Evolutionary conservation across 2,888 invertebrate genomes (phyloP), one percentile per base, ranked within the genome.

Genomic region (Marasmarcha lunaedactyla): DNA sequence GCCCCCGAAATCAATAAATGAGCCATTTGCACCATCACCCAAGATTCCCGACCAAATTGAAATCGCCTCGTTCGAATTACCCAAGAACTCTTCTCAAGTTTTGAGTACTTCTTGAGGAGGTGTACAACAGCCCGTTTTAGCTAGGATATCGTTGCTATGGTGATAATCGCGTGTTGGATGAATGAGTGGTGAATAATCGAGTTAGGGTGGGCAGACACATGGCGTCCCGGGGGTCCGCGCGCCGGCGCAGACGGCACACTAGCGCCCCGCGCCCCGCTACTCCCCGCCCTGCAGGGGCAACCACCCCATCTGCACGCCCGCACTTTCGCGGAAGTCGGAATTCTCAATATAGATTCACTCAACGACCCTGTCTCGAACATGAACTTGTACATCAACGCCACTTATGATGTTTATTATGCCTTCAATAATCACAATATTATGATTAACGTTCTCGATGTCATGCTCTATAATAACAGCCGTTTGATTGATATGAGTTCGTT

Each of bases 251-350:
- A 46, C 74, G 52, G 55, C 56, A 56, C 62, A 64, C 62, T 50
- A 47, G 44, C 42, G 42, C 46, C 46, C 50, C 46, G 50, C 53
- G 38, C 56, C 48, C 73, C 71, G 62, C 71, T 49, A 50, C 47
- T 52, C 56, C 49, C 52, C 41, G 49, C 43, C 37, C 44, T 45
- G 20, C 20, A 60, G 30, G 30, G 30, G 30, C 30, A 30, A 30
- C 30, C 59, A 64, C 68, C 72, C 71, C 63, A 65, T 59, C 54
- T 57, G 60, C 58, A 49, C 59, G 58, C 58, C 48, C 59, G 58
- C 57, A 68, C 70, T 72, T 73, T 74, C 69, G 71, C 76, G 72
- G 71, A 78, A 77, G 78, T 81, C 72, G 55, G 63, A 73, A 69
- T 69, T 56, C 60, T 66, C 58, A 59, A 55, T 57, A 65, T 60